Conservation (phyloP, 1,140 invertebrate genomes). For the Chymomyza costata region DNA sequence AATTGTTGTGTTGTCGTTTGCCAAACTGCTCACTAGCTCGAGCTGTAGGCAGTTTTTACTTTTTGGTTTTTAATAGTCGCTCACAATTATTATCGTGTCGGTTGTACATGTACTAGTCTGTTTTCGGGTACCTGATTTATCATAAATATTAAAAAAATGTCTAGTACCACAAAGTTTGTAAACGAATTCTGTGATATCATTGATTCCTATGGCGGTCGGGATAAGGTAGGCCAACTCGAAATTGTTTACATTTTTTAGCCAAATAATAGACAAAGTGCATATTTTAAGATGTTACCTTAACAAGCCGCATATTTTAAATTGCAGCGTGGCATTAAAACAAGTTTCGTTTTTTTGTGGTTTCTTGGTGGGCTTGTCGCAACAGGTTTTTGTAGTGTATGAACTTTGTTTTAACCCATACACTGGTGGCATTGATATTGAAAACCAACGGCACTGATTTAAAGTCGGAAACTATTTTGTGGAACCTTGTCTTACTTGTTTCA, state of each 20-base stretch:
- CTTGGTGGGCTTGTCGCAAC: conserved; percentile 9
- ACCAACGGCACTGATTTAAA: background rate
- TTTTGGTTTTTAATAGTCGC: conserved; percentile 3
- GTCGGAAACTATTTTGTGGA: conserved; percentile 42
- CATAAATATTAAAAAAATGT: conserved; percentile 28
- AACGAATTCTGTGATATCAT: conserved; percentile 77
- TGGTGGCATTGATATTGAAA: conserved; percentile 4
- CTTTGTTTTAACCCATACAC: too few relatives aligned
- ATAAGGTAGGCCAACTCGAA: conserved; percentile 75
- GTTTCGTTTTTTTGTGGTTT: conserved; percentile 30
- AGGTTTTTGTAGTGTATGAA: conserved; percentile 7
- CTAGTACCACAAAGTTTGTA: conserved; percentile 59
- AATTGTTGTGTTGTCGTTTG: conserved; percentile 22
- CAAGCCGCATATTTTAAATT: too few relatives aligned
- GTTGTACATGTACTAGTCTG: too few relatives aligned
- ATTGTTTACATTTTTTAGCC: background rate
- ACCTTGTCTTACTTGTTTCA: conserved; percentile 52
- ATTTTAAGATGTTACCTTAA: too few relatives aligned
- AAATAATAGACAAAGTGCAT: too few relatives aligned
- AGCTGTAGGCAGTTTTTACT: conserved; percentile 18
- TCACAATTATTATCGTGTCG: too few relatives aligned
- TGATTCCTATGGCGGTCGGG: conserved; percentile 77
- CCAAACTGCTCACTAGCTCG: conserved; percentile 9
- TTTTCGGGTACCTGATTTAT: too few relatives aligned
- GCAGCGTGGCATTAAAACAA: too few relatives aligned